Percentiles rank a stretch among this genome's conserved stretches.
Conservation (phyloP, 2,797 vertebrate genomes). For the Rhinella marina region DNA sequence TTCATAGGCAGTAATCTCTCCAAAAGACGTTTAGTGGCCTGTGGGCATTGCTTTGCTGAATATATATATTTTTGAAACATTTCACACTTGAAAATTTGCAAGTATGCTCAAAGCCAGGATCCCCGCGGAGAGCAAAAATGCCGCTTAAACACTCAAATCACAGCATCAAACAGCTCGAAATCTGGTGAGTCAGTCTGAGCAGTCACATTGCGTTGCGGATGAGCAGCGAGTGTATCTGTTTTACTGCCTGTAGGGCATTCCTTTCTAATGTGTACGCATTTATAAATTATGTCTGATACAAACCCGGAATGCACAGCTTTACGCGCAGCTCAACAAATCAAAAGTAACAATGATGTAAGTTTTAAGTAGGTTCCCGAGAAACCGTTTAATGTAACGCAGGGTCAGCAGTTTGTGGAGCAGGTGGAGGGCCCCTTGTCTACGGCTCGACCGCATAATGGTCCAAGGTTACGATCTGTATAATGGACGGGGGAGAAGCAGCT, state of each 20-base stretch:
- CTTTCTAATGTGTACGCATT: conserved; percentile 63
- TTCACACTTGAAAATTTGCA: conserved; percentile 62
- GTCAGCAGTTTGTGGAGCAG: conserved; percentile 65
- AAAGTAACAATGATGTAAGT: conserved; percentile 55
- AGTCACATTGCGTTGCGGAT: conserved; percentile 59
- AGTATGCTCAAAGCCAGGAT: conserved; percentile 62
- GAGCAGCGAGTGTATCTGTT: conserved; percentile 59
- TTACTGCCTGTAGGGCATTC: conserved; percentile 62
- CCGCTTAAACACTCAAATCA: conserved; percentile 51
- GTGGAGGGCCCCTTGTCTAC: conserved; percentile 46
- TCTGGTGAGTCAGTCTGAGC: conserved; percentile 60
- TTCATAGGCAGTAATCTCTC: conserved; percentile 59
- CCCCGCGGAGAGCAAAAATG: conserved; percentile 60
- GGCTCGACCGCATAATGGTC: conserved; percentile 26
- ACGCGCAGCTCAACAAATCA: conserved; percentile 54
- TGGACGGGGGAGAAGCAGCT: conserved; percentile 13
- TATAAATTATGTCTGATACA: conserved; percentile 63
- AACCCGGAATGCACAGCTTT: conserved; percentile 55
- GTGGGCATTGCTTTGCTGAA: conserved; percentile 63
- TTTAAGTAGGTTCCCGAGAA: conserved; percentile 55
- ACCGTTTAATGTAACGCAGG: conserved; percentile 56
- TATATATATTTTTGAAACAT: conserved; percentile 64
- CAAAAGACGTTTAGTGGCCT: conserved; percentile 54
- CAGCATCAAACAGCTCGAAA: conserved; percentile 56
- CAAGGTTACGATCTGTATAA: conserved; percentile 43